phyloP scores from a whole-genome alignment of 2,888 invertebrate genomes.

The Patella depressa region DNA sequence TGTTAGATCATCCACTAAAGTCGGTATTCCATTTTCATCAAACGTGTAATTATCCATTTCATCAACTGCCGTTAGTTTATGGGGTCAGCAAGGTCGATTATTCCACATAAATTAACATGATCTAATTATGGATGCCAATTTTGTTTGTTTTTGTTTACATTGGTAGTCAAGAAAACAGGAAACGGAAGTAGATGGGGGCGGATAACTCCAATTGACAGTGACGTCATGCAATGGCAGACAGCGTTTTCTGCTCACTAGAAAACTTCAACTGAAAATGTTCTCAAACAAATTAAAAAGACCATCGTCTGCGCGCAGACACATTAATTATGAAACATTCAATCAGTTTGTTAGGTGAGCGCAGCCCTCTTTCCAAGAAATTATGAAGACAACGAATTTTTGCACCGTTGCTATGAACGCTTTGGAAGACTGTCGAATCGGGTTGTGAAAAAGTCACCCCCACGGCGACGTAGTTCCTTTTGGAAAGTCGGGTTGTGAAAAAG shows the following conservation, averaged over 20 bases:
- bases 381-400: background rate
- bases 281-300: slow-evolving; percentile 51
- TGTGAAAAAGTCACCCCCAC: too few species aligned
- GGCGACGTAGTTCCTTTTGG: too few species aligned
- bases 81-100: background rate
- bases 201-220: too few species aligned
- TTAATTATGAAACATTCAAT: slow-evolving; percentile 61
- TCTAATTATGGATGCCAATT: too few species aligned
- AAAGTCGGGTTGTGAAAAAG: too few species aligned
- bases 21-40: slow-evolving; percentile 53
- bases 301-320: slow-evolving; percentile 63
- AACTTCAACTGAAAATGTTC: slow-evolving; percentile 34
- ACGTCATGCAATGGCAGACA: too few species aligned
- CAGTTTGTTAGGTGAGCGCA: slow-evolving; percentile 58
- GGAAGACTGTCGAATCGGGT: too few species aligned
- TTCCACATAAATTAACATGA: background rate
- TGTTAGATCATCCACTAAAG: slow-evolving; percentile 29
- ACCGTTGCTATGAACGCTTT: slow-evolving; percentile 41
- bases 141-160: slow-evolving; percentile 9
- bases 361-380: too few species aligned
- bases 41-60: slow-evolving; percentile 45
- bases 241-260: too few species aligned
- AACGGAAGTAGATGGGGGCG: background rate
- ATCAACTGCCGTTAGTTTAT: background rate
- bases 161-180: background rate